Conservation (phyloP, 2,797 vertebrate genomes). For the Oryzias sinensis region DNA sequence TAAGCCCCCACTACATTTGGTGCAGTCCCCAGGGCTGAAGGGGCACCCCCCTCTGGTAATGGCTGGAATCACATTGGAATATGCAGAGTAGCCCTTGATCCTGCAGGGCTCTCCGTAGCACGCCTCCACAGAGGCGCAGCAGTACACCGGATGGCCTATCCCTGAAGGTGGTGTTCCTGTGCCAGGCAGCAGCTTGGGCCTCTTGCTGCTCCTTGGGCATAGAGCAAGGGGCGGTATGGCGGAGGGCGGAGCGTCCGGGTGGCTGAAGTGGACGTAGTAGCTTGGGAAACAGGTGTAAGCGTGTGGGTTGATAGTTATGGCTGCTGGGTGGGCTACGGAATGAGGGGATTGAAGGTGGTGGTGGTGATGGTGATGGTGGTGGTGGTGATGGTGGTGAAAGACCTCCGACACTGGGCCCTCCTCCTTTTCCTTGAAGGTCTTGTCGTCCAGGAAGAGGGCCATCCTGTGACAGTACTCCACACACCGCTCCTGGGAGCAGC, state of each 20-base stretch:
- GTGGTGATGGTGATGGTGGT: slow-evolving; percentile 73
- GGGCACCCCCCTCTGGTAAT: slow-evolving; percentile 82
- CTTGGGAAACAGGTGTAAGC: slow-evolving; percentile 77
- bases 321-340: slow-evolving; percentile 65
- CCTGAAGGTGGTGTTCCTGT: slow-evolving; percentile 80
- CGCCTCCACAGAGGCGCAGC: slow-evolving; percentile 85
- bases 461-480: slow-evolving; percentile 88
- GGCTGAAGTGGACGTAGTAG: slow-evolving; percentile 81
- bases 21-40: slow-evolving; percentile 77
- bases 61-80: slow-evolving; percentile 81
- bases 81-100: slow-evolving; percentile 80
- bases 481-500: slow-evolving; percentile 83
- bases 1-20: slow-evolving; percentile 84
- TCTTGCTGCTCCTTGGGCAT: slow-evolving; percentile 75
- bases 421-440: slow-evolving; percentile 86
- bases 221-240: slow-evolving; percentile 62
- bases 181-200: slow-evolving; percentile 80
- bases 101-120: slow-evolving; percentile 87
- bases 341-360: slow-evolving; percentile 80
- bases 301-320: slow-evolving; percentile 74
- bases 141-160: slow-evolving; percentile 88
- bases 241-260: slow-evolving; percentile 69
- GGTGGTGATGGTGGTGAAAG: slow-evolving; percentile 78
- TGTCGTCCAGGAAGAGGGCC: slow-evolving; percentile 91
- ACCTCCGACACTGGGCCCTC: slow-evolving; percentile 83